A percentile compares a stretch with the other conserved stretches of the same genome.
phyloP scores from a whole-genome alignment of 2,888 invertebrate species.

The Anticlea derivata region DNA sequence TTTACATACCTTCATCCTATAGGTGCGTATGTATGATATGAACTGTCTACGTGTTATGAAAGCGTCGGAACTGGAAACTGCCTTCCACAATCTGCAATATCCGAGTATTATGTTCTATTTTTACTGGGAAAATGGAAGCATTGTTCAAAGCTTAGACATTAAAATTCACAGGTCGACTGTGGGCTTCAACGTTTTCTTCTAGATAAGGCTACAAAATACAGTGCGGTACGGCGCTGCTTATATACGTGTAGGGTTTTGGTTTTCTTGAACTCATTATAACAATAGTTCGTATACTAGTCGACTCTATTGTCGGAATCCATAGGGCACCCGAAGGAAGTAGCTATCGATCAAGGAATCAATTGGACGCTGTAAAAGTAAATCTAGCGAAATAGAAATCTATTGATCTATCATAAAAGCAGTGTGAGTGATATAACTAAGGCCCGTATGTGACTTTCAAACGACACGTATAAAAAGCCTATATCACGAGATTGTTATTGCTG shows the following conservation, averaged over 20 bases:
- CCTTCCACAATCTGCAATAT: conserved; percentile 26
- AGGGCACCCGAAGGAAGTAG: too few species aligned
- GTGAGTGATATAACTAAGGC: not conserved
- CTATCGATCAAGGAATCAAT: too few species aligned
- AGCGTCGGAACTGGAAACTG: conserved; percentile 12
- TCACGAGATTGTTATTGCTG: too few species aligned
- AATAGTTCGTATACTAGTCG: too few species aligned
- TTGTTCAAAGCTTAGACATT: conserved; percentile 38
- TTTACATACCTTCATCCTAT: conserved; percentile 1
- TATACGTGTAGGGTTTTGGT: not conserved
- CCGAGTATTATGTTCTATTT: conserved; percentile 31
- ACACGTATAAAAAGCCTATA: too few species aligned
- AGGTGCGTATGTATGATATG: not conserved
- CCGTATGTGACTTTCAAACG: too few species aligned
- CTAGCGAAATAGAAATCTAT: too few species aligned
- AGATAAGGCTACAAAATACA: not conserved
- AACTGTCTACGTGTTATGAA: conserved; percentile 11
- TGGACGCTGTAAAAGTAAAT: too few species aligned
- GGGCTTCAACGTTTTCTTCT: conserved; percentile 19
- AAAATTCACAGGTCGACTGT: conserved; percentile 46
- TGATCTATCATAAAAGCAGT: too few species aligned
- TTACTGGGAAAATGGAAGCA: conserved; percentile 38
- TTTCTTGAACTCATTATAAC: too few species aligned
- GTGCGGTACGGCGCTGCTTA: not conserved
- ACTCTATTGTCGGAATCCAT: too few species aligned